Evolutionary conservation across 2,888 invertebrate species (phyloP).

Genomic region (Amiota communis): DNA sequence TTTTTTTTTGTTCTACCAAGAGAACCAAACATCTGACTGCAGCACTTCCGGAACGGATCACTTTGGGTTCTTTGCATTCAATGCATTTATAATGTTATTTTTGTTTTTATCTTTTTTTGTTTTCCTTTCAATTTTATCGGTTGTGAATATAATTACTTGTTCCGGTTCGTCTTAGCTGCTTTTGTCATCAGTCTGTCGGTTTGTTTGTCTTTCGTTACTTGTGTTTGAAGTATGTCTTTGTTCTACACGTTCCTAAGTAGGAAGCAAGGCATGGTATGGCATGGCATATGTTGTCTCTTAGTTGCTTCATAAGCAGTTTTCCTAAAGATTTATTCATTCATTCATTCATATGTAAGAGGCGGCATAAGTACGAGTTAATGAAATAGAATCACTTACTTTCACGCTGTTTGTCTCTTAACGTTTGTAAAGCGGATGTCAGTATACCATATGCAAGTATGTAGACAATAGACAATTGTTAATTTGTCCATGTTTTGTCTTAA

Average conservation of each 20-base stretch:
- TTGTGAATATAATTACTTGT: conserved; percentile 65
- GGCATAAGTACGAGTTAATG: too few species aligned
- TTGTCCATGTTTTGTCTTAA: not conserved
- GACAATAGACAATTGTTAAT: too few species aligned
- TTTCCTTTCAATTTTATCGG: conserved; percentile 10
- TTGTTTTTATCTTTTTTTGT: not conserved
- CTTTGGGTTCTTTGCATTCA: not conserved
- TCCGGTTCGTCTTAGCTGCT: conserved; percentile 58
- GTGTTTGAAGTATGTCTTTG: not conserved
- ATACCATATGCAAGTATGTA: too few species aligned
- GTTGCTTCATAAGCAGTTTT: not conserved
- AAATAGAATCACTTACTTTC: too few species aligned
- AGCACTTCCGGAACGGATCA: conserved; percentile 51
- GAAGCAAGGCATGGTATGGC: not conserved
- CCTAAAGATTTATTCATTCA: too few species aligned
- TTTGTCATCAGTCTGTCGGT: not conserved
- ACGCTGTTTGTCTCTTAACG: too few species aligned
- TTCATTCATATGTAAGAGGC: too few species aligned
- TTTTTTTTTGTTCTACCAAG: too few species aligned
- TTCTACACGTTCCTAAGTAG: not conserved
- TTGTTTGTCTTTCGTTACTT: not conserved
- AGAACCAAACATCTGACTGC: conserved; percentile 1
- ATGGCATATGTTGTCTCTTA: not conserved
- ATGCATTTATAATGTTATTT: not conserved
- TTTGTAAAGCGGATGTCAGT: too few species aligned